A percentile compares a stretch with the other conserved stretches of the same genome.
phyloP scores from a whole-genome alignment of 2,888 invertebrate genomes.

The Scotopteryx bipunctaria region DNA sequence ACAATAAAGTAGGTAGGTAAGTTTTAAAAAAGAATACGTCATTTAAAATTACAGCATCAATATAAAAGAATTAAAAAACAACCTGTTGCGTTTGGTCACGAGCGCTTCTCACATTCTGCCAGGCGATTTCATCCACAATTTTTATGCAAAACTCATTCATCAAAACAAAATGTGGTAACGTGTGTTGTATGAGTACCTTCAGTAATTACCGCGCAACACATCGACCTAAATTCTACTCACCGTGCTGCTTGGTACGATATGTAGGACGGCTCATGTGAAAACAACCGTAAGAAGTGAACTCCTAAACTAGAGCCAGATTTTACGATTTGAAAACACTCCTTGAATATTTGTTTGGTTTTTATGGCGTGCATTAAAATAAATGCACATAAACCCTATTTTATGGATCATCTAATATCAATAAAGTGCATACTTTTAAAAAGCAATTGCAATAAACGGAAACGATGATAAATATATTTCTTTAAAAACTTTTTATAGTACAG shows the following conservation, averaged over 20 bases:
- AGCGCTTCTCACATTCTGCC: slow-evolving; percentile 17
- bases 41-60: no score
- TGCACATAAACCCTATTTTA: no score
- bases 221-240: slow-evolving; percentile 31
- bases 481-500: background rate
- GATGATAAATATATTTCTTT: no score
- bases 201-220: slow-evolving; percentile 28
- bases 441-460: no score
- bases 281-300: slow-evolving; percentile 14
- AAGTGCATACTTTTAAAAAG: no score
- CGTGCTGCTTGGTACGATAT: slow-evolving; percentile 13
- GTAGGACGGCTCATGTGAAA: slow-evolving; percentile 21
- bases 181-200: slow-evolving; percentile 10
- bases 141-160: slow-evolving; percentile 25
- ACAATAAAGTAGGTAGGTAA: no score
- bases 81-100: slow-evolving; percentile 39
- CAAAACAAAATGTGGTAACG: slow-evolving; percentile 17
- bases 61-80: slow-evolving; percentile 30
- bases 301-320: slow-evolving; percentile 1
- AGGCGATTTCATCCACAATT: slow-evolving; percentile 14
- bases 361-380: background rate
- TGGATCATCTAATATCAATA: no score
- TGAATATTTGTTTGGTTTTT: background rate
- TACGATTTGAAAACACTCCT: slow-evolving; percentile 2
- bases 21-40: no score